Percentiles rank a stretch among this genome's conserved stretches.
Conservation (phyloP, 1,140 invertebrate genomes). For the Maconellicoccus hirsutus region DNA sequence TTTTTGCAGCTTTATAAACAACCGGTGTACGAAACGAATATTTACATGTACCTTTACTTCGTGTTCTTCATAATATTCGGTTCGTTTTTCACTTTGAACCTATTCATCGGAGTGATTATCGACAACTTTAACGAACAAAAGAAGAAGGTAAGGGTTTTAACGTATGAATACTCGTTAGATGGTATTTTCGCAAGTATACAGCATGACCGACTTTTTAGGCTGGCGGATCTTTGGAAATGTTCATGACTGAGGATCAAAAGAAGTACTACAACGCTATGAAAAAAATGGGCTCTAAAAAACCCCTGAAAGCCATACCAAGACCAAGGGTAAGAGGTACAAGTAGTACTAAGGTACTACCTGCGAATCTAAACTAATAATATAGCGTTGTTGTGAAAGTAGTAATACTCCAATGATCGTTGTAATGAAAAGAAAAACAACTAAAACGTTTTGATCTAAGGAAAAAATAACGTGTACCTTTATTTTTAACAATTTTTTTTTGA, state of each 20-base stretch:
- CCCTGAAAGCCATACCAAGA: conserved; percentile 91
- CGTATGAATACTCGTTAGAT: background rate
- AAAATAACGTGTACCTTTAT: too few relatives aligned
- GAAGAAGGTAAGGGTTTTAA: conserved; percentile 63
- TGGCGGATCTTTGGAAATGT: conserved; percentile 96
- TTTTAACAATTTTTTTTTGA: too few relatives aligned
- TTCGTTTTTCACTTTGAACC: conserved; percentile 93
- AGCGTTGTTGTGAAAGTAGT: too few relatives aligned
- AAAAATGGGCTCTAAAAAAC: conserved; percentile 97
- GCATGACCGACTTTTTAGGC: conserved; percentile 40
- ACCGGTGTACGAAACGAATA: conserved; percentile 84
- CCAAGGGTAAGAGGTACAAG: conserved; percentile 85
- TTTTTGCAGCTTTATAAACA: conserved; percentile 67
- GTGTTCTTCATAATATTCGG: conserved; percentile 96
- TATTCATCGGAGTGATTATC: conserved; percentile 97
- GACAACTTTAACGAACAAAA: conserved; percentile 99
- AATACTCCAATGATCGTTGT: background rate
- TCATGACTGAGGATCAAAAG: conserved; percentile 99
- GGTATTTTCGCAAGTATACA: background rate
- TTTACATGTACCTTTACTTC: conserved; percentile 97
- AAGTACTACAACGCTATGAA: conserved; percentile 99
- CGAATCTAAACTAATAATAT: conserved; percentile 24
- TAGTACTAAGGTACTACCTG: too few relatives aligned
- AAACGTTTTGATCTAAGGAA: too few relatives aligned
- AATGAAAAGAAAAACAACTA: background rate